Evolutionary conservation across 1,140 invertebrate species (phyloP).

Genomic region (Zaprionus kolodkinae): DNA sequence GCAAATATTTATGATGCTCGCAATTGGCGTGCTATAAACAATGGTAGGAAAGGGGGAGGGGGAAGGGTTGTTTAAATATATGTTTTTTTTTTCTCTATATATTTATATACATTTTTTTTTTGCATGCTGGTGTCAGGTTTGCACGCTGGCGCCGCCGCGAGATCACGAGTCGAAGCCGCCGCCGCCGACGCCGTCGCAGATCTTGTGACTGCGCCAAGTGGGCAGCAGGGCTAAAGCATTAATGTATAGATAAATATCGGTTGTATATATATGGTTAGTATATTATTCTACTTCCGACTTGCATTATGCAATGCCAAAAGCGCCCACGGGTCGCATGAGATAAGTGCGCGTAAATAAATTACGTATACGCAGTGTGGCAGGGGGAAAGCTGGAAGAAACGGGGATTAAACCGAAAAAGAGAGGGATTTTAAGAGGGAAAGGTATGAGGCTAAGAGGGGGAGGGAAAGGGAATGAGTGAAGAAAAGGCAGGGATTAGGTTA

Average conservation of each 20-base stretch:
- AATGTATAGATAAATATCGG: conserved; percentile 3
- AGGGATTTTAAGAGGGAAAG: neutral
- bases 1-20: conserved; percentile 51
- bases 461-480: neutral
- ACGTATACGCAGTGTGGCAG: conserved; percentile 42
- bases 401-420: neutral
- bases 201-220: conserved; percentile 42
- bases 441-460: neutral
- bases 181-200: neutral
- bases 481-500: neutral
- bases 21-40: conserved; percentile 30
- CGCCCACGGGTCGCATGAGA: conserved; percentile 31
- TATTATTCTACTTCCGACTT: conserved; percentile 1
- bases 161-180: conserved; percentile 11
- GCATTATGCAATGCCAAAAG: conserved; percentile 41
- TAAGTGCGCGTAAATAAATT: conserved; percentile 49
- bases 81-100: conserved; percentile 1
- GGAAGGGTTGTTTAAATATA: no score
- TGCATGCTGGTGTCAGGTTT: conserved; percentile 18
- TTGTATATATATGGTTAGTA: neutral
- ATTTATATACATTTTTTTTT: neutral
- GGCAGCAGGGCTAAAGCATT: neutral
- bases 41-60: neutral
- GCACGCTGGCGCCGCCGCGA: conserved; percentile 19
- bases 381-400: neutral